phyloP scores from a whole-genome alignment of 2,797 vertebrate species.

The Acrossocheilus wenchowensis region DNA sequence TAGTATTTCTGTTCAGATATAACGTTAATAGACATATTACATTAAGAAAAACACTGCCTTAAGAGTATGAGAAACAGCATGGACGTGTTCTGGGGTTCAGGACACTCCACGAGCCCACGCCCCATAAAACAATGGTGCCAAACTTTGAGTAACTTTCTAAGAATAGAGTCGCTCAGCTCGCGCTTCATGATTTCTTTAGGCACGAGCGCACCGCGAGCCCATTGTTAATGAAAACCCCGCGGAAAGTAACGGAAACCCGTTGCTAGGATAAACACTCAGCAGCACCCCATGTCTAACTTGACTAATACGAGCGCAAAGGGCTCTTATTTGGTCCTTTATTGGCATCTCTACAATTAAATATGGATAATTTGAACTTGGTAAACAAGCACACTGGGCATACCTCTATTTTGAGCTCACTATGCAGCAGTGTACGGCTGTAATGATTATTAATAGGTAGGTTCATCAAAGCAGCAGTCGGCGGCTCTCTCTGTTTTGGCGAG shows the following conservation, averaged over 20 bases:
- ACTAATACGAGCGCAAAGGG: slow-evolving; percentile 45
- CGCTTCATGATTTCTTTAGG: neutral
- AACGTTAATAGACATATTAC: too few species aligned
- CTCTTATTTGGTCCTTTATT: slow-evolving; percentile 10
- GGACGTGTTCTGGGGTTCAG: slow-evolving; percentile 13
- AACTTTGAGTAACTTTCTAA: slow-evolving; percentile 19
- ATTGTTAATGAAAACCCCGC: slow-evolving; percentile 40
- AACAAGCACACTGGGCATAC: slow-evolving; percentile 51
- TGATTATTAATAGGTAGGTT: slow-evolving; percentile 31
- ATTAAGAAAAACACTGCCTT: neutral
- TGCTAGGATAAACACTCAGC: slow-evolving; percentile 65
- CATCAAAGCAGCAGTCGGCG: slow-evolving; percentile 38
- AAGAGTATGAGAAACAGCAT: neutral
- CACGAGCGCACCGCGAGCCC: slow-evolving; percentile 9
- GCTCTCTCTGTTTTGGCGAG: slow-evolving; percentile 61
- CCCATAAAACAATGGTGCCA: neutral
- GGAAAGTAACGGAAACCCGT: slow-evolving; percentile 62
- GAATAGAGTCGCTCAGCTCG: neutral
- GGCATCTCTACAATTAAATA: neutral
- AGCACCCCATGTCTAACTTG: slow-evolving; percentile 16
- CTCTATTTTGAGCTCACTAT: slow-evolving; percentile 47
- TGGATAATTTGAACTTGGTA: neutral
- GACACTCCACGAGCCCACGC: neutral
- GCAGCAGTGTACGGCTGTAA: slow-evolving; percentile 34
- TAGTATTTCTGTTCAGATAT: neutral